Evolutionary conservation across 2,888 invertebrate genomes (phyloP), one percentile per base, ranked within the genome.

Genomic region (Volucella inflata): DNA sequence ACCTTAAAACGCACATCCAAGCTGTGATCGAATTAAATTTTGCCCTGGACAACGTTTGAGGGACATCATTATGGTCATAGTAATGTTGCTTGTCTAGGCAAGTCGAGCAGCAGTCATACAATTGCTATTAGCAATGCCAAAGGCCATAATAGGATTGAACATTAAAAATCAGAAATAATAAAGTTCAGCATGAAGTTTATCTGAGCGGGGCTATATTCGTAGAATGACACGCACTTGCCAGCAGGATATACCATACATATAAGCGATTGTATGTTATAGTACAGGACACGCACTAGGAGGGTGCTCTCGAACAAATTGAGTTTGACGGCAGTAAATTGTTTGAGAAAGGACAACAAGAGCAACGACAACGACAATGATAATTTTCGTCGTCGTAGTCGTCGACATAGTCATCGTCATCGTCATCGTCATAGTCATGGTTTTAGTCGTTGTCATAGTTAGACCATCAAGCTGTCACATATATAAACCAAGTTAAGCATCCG

Each of bases 131-230:
- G 50, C 71, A 62, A 68, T 85, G 30, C 65, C 71, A 67, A 55
- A 71, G 60, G 14, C 80, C 64, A 21, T 85, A 81, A 85, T 85
- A 81, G 85, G 81, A 81, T 72, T 76, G 72, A 71, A 64, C 85
- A 81, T 85, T 80, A 81, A 81, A 85, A 77, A 81, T 74, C 55
- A 40, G 50, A 76, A 85, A 85, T 85, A 85, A 75, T 76, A 76
- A 75, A 85, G 60, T 75, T 70, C 59, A 38, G 70, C 59, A 55
- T 40, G 46, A 46, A 57, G 53, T 65, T 67, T 55, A 53, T 82
- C 44, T 70, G 55, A 40, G 44, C 64, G 50, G 36, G 36, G 60
- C 44, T 30, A 50, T 50, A 48, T n/a, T n/a, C n/a, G n/a, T n/a
- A n/a, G 65, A 51, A 71, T 59, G 64, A 59, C 82, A 75, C 79